These are phyloP conservation scores for Micromussa lordhowensis DNA, from an alignment of 92 coral and sea anemone genomes.

Conservation along the genomic window DNA sequence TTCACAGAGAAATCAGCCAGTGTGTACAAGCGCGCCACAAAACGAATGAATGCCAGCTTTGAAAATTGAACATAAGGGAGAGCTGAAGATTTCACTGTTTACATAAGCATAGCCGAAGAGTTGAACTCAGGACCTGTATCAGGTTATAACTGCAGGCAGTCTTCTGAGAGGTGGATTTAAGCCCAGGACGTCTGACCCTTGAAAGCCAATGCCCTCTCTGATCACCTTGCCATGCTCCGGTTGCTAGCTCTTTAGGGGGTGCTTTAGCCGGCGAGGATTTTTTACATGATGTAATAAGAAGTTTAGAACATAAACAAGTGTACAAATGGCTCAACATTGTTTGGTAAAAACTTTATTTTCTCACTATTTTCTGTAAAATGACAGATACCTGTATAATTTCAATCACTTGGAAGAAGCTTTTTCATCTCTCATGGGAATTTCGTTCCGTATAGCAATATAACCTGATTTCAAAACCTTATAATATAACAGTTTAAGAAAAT, in stretches of 20 bases:
- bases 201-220: neutral
- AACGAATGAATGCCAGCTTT: neutral
- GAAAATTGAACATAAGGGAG: neutral
- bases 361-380: neutral
- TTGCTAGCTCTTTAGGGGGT: no score
- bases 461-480: no score
- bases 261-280: no score
- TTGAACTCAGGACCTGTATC: neutral
- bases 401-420: neutral
- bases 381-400: neutral
- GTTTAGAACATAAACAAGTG: no score
- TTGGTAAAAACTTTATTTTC: neutral
- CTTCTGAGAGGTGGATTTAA: neutral
- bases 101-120: neutral
- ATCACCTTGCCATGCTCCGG: neutral
- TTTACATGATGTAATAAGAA: no score
- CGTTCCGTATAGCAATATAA: no score
- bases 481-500: no score
- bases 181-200: neutral
- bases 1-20: neutral
- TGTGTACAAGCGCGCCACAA: neutral
- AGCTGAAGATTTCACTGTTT: neutral
- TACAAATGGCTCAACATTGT: no score
- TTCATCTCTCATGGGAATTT: neutral
- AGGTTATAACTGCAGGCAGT: neutral